These are phyloP conservation scores for Poecilus cupreus DNA, from an alignment of 2,888 invertebrate genomes.

Conservation along the genomic window DNA sequence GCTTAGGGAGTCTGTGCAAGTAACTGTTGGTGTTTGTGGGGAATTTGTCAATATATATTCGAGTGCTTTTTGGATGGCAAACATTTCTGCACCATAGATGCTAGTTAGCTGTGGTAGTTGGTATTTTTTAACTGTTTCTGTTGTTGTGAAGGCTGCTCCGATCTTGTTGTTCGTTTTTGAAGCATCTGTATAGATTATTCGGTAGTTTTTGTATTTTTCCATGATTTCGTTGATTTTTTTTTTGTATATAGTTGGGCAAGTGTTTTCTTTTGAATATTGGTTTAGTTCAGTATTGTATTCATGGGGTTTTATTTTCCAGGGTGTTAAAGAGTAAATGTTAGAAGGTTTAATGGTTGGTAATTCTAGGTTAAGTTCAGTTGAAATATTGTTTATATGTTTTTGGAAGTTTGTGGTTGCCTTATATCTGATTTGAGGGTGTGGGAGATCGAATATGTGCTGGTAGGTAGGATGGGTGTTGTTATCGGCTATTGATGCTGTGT, in stretches of 20 bases:
- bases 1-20: not conserved
- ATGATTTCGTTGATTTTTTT: not conserved
- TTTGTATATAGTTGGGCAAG: not conserved
- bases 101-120: not conserved
- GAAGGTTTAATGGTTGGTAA: not conserved
- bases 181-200: not conserved
- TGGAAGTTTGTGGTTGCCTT: not conserved
- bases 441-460: not conserved
- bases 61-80: not conserved
- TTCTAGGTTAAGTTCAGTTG: not conserved
- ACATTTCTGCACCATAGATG: not conserved
- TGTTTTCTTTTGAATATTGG: not conserved
- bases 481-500: not conserved
- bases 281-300: not conserved
- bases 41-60: not conserved
- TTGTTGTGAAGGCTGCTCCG: not conserved
- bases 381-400: not conserved
- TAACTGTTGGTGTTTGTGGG: not conserved
- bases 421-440: not conserved
- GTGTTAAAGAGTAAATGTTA: not conserved
- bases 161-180: too few species aligned
- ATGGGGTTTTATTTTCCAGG: not conserved
- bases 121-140: too few species aligned
- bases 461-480: not conserved
- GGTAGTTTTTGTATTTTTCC: not conserved